Conservation (phyloP, 2,797 vertebrate species). For the Luscinia megarhynchos region DNA sequence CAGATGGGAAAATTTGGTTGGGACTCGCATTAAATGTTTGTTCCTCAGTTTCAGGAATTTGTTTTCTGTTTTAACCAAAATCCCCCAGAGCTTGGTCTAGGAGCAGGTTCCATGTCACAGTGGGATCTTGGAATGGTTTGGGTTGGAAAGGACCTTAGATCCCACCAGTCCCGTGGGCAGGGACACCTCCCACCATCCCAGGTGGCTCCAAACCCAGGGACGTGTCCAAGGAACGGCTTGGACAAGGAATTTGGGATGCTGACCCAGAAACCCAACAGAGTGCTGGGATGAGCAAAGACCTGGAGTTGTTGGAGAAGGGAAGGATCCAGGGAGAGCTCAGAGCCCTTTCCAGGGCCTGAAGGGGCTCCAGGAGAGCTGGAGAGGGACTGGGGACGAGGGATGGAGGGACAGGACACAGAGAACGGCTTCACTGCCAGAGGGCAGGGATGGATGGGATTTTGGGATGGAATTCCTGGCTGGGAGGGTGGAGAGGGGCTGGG, state of each 20-base stretch:
- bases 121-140: not conserved
- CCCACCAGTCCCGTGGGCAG: not conserved
- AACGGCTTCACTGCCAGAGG: not conserved
- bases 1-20: accelerated
- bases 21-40: accelerated
- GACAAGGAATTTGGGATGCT: not conserved
- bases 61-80: accelerated
- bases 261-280: not conserved
- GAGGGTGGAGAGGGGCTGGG: not conserved
- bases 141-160: not conserved
- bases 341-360: accelerated
- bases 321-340: not conserved
- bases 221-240: not conserved
- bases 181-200: not conserved
- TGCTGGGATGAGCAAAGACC: not conserved
- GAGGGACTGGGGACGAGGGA: not conserved
- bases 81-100: accelerated
- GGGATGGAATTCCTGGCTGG: not conserved
- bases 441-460: accelerated
- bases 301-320: not conserved
- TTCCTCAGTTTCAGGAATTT: accelerated
- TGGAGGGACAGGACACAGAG: not conserved
- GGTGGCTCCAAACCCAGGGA: not conserved
- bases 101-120: accelerated
- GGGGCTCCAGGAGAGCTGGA: not conserved